Conservation (phyloP, 2,888 invertebrate genomes). For the Mesopsocus fuscifrons region DNA sequence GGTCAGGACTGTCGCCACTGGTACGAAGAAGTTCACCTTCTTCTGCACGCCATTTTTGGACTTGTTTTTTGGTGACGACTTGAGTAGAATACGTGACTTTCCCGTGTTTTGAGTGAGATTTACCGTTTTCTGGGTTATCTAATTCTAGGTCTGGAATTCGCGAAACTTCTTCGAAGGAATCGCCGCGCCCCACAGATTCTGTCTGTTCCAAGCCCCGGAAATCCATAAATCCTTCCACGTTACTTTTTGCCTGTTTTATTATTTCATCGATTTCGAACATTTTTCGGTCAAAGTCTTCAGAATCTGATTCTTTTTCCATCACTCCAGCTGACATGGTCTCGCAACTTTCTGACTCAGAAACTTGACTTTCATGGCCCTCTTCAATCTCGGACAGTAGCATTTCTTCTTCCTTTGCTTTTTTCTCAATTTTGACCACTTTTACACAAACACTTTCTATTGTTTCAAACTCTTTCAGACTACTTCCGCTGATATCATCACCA, state of each 20-base stretch:
- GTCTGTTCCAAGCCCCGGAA: slow-evolving; percentile 35
- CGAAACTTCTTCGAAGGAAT: slow-evolving; percentile 32
- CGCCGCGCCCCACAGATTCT: slow-evolving; percentile 30
- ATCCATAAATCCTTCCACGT: slow-evolving; percentile 40
- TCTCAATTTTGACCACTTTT: slow-evolving; percentile 65
- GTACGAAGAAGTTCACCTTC: slow-evolving; percentile 17
- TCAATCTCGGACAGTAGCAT: slow-evolving; percentile 40
- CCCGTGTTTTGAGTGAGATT: slow-evolving; percentile 7
- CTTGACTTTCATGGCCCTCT: slow-evolving; percentile 35
- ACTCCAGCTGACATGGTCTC: slow-evolving; percentile 36
- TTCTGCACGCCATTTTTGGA: slow-evolving; percentile 16
- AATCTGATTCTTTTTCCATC: slow-evolving; percentile 38
- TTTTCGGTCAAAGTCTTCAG: slow-evolving; percentile 39
- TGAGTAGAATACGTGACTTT: slow-evolving; percentile 11
- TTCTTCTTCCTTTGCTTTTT: slow-evolving; percentile 70
- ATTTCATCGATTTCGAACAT: slow-evolving; percentile 51
- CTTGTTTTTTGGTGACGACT: slow-evolving; percentile 8
- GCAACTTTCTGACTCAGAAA: slow-evolving; percentile 36
- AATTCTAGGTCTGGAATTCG: slow-evolving; percentile 32
- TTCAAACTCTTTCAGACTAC: slow-evolving; percentile 84
- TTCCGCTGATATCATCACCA: slow-evolving; percentile 70
- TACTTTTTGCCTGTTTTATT: slow-evolving; percentile 42
- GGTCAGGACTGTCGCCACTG: slow-evolving; percentile 14
- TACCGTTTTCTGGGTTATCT: slow-evolving; percentile 22
- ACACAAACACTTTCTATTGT: slow-evolving; percentile 74